These are phyloP conservation scores for Cygnus atratus DNA, from an alignment of 2,113 vertebrate species.

Conservation along the genomic window DNA sequence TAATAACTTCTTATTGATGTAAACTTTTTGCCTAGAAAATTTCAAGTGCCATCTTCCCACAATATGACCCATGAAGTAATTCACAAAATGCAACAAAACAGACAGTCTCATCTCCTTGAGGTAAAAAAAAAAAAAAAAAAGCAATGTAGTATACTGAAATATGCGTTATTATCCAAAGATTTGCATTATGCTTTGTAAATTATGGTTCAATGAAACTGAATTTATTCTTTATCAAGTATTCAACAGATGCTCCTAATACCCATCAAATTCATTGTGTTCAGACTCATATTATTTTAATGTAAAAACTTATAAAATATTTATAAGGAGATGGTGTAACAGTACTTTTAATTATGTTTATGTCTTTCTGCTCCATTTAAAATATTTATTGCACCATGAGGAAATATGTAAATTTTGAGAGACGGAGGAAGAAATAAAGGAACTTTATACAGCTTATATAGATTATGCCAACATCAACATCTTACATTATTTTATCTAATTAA, in stretches of 20 bases:
- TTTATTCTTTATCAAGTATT: constrained; percentile 61
- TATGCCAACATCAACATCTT: constrained; percentile 53
- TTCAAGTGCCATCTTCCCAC: not conserved
- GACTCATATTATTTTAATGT: constrained; percentile 71
- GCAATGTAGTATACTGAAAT: not conserved
- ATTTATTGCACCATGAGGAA: constrained; percentile 62
- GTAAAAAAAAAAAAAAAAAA: not conserved
- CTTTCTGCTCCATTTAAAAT: constrained; percentile 72
- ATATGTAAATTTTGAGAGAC: constrained; percentile 61
- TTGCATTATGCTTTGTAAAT: constrained; percentile 43
- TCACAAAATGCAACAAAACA: not conserved
- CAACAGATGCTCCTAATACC: constrained; percentile 63
- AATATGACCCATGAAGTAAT: constrained; percentile 8
- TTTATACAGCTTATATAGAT: constrained; percentile 43
- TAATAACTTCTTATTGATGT: not conserved
- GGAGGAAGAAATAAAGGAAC: constrained; percentile 32
- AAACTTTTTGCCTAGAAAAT: not conserved
- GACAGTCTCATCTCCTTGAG: not conserved
- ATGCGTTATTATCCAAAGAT: constrained; percentile 8
- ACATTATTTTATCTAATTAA: constrained; percentile 66
- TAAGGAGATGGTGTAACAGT: constrained; percentile 55
- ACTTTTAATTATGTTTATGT: constrained; percentile 72
- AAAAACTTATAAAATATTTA: constrained; percentile 74
- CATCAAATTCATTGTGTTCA: constrained; percentile 51
- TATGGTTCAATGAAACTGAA: constrained; percentile 34